Evolutionary conservation across 2,888 invertebrate species (phyloP).

Genomic region (Luperina nickerlii): DNA sequence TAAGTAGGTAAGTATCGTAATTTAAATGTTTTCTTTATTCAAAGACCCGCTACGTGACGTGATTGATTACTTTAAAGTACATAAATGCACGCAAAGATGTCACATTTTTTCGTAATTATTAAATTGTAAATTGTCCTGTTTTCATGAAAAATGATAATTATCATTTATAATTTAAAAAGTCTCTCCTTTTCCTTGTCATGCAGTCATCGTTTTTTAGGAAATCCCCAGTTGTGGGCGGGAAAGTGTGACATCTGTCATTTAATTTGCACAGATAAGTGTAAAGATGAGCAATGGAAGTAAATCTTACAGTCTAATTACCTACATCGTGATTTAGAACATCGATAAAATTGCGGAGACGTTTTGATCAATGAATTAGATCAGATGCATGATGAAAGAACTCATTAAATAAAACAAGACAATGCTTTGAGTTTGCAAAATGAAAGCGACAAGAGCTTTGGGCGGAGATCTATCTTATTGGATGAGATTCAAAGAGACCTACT

Average conservation of each 20-base stretch:
- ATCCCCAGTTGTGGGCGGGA: constrained; percentile 37
- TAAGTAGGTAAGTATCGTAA: constrained; percentile 1
- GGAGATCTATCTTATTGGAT: constrained; percentile 75
- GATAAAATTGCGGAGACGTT: constrained; percentile 40
- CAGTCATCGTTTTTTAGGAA: constrained; percentile 27
- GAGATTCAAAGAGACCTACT: constrained; percentile 75
- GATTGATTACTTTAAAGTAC: constrained; percentile 3
- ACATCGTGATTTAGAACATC: constrained; percentile 34
- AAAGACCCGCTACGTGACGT: not conserved
- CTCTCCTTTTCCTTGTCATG: constrained; percentile 24
- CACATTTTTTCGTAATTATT: constrained; percentile 3
- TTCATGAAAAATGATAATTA: not conserved
- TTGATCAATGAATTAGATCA: constrained; percentile 58
- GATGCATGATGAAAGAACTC: constrained; percentile 68
- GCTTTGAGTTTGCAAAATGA: constrained; percentile 57
- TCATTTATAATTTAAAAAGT: constrained; percentile 7
- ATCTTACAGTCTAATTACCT: constrained; percentile 33
- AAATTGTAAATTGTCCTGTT: constrained; percentile 6
- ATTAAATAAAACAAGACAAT: constrained; percentile 63
- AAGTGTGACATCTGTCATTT: constrained; percentile 40
- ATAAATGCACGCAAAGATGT: not conserved
- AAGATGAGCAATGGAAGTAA: constrained; percentile 37
- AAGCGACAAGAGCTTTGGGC: constrained; percentile 66
- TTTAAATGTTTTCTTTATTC: not conserved
- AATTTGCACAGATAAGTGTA: constrained; percentile 35